These are phyloP conservation scores for Hemicordylus capensis DNA, from an alignment of 2,113 vertebrate species.

Conservation along the genomic window DNA sequence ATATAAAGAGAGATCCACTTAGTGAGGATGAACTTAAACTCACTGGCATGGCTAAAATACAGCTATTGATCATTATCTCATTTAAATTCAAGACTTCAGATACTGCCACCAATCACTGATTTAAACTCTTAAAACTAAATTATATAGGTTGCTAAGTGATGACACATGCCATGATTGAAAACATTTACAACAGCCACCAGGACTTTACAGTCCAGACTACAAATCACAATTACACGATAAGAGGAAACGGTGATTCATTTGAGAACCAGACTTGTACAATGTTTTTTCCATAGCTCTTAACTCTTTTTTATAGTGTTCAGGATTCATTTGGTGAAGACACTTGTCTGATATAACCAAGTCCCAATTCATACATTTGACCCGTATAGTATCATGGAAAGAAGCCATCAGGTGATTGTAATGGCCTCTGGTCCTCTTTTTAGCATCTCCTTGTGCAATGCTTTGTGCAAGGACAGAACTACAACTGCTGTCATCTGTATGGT, in stretches of 20 bases:
- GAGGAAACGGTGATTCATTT: conserved; percentile 1
- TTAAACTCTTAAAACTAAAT: conserved; percentile 13
- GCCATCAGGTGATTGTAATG: not conserved
- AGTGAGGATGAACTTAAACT: not conserved
- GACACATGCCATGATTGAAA: conserved; percentile 18
- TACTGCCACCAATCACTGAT: conserved; percentile 5
- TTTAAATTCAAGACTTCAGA: conserved; percentile 26
- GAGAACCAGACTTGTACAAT: not conserved
- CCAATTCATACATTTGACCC: not conserved
- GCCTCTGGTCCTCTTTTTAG: not conserved
- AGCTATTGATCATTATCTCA: conserved; percentile 29
- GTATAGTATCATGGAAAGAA: not conserved
- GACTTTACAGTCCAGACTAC: not conserved
- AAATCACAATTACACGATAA: not conserved
- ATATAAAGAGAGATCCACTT: not conserved
- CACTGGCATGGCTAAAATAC: not conserved
- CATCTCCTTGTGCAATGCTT: not conserved
- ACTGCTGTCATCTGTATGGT: not conserved
- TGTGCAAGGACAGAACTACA: too few relatives aligned
- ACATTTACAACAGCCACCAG: conserved; percentile 7
- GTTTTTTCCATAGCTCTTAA: not conserved
- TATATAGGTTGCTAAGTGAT: conserved; percentile 21
- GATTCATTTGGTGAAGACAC: not conserved
- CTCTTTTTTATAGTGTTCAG: not conserved
- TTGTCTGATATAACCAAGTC: not conserved